Conservation (phyloP, 1,140 invertebrate species). For the Platyura marginata region DNA sequence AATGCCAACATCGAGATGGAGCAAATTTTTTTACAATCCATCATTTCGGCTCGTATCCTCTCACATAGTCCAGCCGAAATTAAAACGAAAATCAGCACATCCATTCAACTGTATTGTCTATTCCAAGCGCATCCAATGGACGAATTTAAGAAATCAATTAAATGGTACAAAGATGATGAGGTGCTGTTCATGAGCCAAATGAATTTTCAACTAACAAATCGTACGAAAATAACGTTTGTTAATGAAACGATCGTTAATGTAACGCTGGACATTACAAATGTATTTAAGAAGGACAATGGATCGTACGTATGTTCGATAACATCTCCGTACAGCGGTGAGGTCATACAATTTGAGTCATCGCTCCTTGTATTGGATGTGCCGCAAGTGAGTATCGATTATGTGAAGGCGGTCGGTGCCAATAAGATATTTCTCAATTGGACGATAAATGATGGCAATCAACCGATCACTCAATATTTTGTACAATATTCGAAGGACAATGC, state of each 20-base stretch:
- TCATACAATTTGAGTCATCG: conserved; percentile 12
- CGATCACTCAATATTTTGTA: conserved; percentile 42
- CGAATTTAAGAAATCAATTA: conserved; percentile 21
- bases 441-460: conserved; percentile 52
- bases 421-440: conserved; percentile 73
- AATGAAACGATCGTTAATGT: conserved; percentile 37
- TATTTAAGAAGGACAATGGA: conserved; percentile 45
- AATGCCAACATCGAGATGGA: conserved; percentile 8
- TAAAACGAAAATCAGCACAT: conserved; percentile 28
- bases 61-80: conserved; percentile 23
- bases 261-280: conserved; percentile 30
- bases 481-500: conserved; percentile 37
- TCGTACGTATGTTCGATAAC: conserved; percentile 34
- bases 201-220: conserved; percentile 15
- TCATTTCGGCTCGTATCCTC: conserved; percentile 27
- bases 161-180: conserved; percentile 36
- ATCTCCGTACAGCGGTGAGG: conserved; percentile 11
- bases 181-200: conserved; percentile 24
- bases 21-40: conserved; percentile 17
- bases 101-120: conserved; percentile 30
- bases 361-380: conserved; percentile 50
- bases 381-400: conserved; percentile 46
- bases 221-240: conserved; percentile 16
- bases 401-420: conserved; percentile 51
- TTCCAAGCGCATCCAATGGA: conserved; percentile 37